These are phyloP conservation scores for Poicephalus meyeri DNA, from an alignment of 2,113 vertebrate genomes.

Conservation along the genomic window DNA sequence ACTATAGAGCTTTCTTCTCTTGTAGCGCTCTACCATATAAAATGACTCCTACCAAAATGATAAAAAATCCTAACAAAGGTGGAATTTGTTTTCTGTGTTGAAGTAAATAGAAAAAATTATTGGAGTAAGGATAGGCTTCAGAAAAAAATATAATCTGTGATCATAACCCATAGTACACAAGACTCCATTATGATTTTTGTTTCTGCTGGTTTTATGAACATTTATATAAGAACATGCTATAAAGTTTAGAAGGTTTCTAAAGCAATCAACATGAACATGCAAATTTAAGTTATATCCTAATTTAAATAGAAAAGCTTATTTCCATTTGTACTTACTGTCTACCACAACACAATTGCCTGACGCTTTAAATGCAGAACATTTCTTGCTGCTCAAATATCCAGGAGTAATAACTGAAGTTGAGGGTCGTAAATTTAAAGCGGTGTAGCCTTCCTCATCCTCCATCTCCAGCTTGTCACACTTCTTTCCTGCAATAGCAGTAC, in stretches of 20 bases:
- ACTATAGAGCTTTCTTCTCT: background rate
- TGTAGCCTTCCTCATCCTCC: conserved; percentile 44
- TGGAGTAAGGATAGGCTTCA: background rate
- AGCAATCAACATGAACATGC: background rate
- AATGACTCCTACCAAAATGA: background rate
- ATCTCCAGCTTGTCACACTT: background rate
- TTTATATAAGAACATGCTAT: background rate
- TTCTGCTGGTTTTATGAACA: background rate
- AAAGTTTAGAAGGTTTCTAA: background rate
- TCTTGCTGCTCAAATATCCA: background rate
- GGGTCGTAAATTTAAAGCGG: background rate
- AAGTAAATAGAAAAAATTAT: background rate
- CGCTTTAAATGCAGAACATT: background rate
- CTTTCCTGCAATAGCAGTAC: background rate
- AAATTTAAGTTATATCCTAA: background rate
- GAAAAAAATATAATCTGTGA: background rate
- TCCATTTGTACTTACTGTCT: conserved; percentile 1
- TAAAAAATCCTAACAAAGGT: background rate
- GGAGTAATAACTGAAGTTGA: background rate
- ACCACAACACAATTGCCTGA: background rate
- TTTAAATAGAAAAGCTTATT: background rate
- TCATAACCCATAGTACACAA: background rate
- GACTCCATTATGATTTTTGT: background rate
- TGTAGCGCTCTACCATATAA: background rate
- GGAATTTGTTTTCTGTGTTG: background rate